A percentile compares a stretch with the other conserved stretches of the same genome.
Evolutionary conservation across 2,113 vertebrate species (phyloP).

Genomic region (Carassius gibelio): DNA sequence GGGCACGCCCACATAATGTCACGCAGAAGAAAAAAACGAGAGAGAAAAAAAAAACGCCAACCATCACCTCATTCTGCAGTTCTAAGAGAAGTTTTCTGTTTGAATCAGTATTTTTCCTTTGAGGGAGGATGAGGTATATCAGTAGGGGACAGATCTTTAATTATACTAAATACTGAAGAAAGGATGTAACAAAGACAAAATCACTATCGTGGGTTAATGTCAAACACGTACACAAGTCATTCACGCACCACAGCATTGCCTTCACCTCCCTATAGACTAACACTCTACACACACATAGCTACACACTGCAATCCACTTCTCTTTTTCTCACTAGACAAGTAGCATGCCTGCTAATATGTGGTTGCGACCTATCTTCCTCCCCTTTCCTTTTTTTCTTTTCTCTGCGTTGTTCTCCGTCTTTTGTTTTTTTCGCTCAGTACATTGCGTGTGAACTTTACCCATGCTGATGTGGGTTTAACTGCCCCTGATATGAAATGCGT

Average conservation of each 20-base stretch:
- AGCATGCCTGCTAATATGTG: conserved; percentile 69
- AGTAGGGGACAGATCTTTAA: conserved; percentile 23
- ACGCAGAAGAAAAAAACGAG: neutral
- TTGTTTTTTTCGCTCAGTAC: conserved; percentile 1
- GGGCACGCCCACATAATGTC: conserved; percentile 30
- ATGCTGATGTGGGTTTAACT: conserved; percentile 7
- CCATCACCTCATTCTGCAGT: neutral
- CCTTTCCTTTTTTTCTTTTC: neutral
- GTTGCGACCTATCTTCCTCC: conserved; percentile 66
- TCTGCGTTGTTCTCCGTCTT: conserved; percentile 29
- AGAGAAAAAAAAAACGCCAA: neutral
- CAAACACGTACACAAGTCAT: conserved; percentile 13
- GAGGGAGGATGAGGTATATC: conserved; percentile 23
- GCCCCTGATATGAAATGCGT: conserved; percentile 29
- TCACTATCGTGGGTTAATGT: conserved; percentile 30
- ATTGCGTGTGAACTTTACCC: conserved; percentile 43
- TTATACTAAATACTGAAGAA: neutral
- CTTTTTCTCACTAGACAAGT: conserved; percentile 66
- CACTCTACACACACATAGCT: conserved; percentile 67
- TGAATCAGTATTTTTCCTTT: conserved; percentile 23
- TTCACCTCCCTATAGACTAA: conserved; percentile 32
- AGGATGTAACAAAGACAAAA: neutral
- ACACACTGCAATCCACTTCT: conserved; percentile 72
- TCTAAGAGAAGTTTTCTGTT: conserved; percentile 3
- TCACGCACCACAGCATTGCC: conserved; percentile 14